These are phyloP conservation scores for Chymomyza amoena DNA, from an alignment of 2,888 invertebrate genomes.

Conservation along the genomic window DNA sequence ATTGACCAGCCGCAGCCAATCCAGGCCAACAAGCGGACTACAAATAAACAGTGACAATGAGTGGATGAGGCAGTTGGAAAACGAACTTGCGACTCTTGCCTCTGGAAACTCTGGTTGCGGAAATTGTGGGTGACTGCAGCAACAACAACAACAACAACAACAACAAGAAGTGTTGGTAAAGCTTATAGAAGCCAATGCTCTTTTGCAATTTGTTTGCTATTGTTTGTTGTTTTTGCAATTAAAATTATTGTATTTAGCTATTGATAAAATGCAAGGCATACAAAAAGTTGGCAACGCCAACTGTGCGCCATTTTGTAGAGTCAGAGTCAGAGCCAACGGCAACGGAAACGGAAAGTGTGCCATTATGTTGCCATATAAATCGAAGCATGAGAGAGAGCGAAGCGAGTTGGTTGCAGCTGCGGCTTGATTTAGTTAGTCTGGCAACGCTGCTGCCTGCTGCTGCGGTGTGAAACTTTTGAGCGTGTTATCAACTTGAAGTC, in stretches of 20 bases:
- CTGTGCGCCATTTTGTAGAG: constrained; percentile 1
- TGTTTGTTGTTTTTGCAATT: constrained; percentile 58
- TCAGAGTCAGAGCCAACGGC: not conserved
- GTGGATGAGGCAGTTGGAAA: not conserved
- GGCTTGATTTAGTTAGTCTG: constrained; percentile 59
- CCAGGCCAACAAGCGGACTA: not conserved
- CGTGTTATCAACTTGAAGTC: constrained; percentile 46
- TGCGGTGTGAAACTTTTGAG: constrained; percentile 43
- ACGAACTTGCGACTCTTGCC: not conserved
- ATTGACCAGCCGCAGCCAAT: not conserved
- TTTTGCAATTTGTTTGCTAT: constrained; percentile 53
- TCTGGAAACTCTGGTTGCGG: not conserved
- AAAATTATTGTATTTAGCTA: constrained; percentile 45
- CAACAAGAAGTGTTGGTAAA: not conserved
- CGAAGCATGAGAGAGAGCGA: not conserved
- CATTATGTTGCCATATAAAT: constrained; percentile 47
- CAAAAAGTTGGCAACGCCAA: constrained; percentile 16
- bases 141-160: not conserved
- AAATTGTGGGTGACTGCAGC: not conserved
- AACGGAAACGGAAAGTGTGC: constrained; percentile 69
- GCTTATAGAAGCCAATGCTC: not conserved
- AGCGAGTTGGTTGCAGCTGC: constrained; percentile 28
- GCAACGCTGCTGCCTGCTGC: constrained; percentile 26
- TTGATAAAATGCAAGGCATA: constrained; percentile 14
- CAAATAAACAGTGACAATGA: constrained; percentile 1